A percentile compares a stretch with the other conserved stretches of the same genome.
Conservation (phyloP, 2,113 vertebrate genomes). For the Lagopus muta region DNA sequence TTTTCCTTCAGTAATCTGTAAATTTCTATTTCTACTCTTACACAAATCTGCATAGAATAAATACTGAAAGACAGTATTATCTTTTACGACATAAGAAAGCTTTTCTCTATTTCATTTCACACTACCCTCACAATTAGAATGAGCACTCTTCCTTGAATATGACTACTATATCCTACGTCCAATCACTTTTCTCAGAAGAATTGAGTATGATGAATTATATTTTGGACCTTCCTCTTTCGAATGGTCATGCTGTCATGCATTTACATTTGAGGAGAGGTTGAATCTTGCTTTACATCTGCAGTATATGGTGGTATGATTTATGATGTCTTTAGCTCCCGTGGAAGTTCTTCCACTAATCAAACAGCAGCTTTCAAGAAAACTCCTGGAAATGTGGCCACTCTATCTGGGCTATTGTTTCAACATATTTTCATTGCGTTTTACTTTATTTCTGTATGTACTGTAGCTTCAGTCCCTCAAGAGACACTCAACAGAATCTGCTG, state of each 20-base stretch:
- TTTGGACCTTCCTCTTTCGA: neutral
- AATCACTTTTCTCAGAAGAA: neutral
- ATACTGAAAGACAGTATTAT: neutral
- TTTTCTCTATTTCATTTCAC: neutral
- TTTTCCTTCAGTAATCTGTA: neutral
- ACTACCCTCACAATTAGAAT: neutral
- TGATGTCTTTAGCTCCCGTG: rapidly evolving
- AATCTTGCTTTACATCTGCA: neutral
- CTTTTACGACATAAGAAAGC: neutral
- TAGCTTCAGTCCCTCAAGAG: constrained; percentile 56
- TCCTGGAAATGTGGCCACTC: neutral
- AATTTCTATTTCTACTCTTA: neutral
- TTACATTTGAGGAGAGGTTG: neutral
- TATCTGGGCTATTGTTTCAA: neutral
- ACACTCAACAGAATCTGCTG: constrained; percentile 79
- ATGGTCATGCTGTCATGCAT: neutral
- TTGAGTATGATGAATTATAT: neutral
- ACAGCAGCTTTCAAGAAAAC: constrained; percentile 14
- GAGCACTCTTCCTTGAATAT: neutral
- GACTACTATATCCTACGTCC: neutral
- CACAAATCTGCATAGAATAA: neutral
- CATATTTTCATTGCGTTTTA: neutral
- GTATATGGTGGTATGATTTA: rapidly evolving
- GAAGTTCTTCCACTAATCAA: neutral
- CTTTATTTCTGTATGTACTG: neutral